Conservation (phyloP, 2,113 vertebrate genomes). For the Chinchilla lanigera region DNA sequence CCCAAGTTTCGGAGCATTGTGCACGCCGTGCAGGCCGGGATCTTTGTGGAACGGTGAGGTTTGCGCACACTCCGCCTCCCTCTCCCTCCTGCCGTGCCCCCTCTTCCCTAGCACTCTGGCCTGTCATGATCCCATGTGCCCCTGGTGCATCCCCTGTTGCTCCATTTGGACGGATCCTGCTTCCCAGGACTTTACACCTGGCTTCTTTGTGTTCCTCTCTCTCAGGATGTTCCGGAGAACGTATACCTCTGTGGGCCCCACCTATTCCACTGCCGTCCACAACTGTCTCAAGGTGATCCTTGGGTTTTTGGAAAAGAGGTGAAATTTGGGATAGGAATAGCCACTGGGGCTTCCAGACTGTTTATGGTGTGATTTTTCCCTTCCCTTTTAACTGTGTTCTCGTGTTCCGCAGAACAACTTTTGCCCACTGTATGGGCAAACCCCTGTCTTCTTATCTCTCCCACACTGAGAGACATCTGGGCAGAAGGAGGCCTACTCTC, state of each 20-base stretch:
- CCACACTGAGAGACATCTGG: background rate
- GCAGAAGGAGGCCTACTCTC: background rate
- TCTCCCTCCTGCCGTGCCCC: background rate
- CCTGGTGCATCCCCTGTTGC: background rate
- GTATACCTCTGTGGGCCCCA: constrained; percentile 92
- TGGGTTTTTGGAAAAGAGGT: background rate
- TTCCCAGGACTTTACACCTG: background rate
- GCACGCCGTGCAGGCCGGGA: constrained; percentile 95
- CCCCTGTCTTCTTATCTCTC: background rate
- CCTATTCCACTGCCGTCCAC: constrained; percentile 90
- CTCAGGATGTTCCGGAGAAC: constrained; percentile 95
- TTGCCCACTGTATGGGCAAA: background rate
- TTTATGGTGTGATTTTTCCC: background rate
- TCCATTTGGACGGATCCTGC: background rate
- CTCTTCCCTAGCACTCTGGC: background rate
- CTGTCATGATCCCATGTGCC: background rate
- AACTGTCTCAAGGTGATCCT: constrained; percentile 92
- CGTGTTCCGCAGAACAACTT: background rate
- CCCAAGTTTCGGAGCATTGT: constrained; percentile 97
- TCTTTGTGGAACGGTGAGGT: constrained; percentile 94
- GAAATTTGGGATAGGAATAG: background rate
- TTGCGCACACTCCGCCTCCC: fast-evolving
- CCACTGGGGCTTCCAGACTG: background rate
- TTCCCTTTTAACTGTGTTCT: background rate
- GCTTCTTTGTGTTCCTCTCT: background rate